Percentiles rank a stretch among this genome's conserved stretches.
Conservation (phyloP, 2,888 invertebrate species). For the Hirtodrosophila trivittata region DNA sequence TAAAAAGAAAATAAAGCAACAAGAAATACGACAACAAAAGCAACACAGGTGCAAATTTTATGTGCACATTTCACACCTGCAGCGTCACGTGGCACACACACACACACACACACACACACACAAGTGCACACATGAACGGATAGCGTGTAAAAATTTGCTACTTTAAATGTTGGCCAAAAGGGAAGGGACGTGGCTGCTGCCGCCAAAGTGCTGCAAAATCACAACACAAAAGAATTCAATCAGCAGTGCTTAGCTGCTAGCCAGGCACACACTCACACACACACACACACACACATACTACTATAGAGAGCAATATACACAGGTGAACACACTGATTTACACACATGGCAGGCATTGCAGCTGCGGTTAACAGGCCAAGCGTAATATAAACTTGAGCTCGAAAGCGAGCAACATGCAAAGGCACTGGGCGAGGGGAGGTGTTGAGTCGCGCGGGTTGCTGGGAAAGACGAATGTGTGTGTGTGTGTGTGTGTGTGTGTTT, state of each 20-base stretch:
- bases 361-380: constrained; percentile 78
- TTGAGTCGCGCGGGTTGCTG: neutral
- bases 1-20: constrained; percentile 6
- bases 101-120: constrained; percentile 21
- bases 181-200: constrained; percentile 33
- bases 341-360: constrained; percentile 49
- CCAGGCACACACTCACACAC: constrained; percentile 28
- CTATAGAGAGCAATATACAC: constrained; percentile 7
- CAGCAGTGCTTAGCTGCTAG: constrained; percentile 75
- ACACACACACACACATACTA: constrained; percentile 12
- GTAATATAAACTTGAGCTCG: constrained; percentile 78
- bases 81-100: constrained; percentile 42
- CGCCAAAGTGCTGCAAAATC: constrained; percentile 76
- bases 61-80: constrained; percentile 75
- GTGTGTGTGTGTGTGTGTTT: constrained; percentile 26
- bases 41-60: constrained; percentile 69
- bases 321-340: constrained; percentile 11
- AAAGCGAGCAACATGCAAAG: constrained; percentile 52
- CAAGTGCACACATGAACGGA: constrained; percentile 2
- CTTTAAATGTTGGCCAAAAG: constrained; percentile 67
- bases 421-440: constrained; percentile 1
- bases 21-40: constrained; percentile 36
- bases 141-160: constrained; percentile 66
- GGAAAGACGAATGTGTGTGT: constrained; percentile 5
- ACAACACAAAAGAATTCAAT: constrained; percentile 78